These are phyloP conservation scores for Oncorhynchus masou DNA, from an alignment of 2,113 vertebrate species.

Conservation along the genomic window DNA sequence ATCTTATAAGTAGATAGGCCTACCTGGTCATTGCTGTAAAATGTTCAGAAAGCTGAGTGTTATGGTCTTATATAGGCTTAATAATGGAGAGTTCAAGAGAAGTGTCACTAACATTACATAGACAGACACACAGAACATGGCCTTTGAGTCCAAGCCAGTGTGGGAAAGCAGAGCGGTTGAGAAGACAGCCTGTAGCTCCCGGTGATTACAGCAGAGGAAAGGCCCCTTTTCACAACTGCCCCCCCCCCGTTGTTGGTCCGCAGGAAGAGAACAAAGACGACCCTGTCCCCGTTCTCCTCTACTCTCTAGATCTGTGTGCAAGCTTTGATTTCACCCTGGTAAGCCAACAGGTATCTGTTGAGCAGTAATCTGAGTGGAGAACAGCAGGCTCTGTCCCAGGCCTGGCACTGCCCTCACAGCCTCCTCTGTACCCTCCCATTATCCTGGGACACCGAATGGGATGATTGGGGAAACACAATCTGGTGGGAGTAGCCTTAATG, in stretches of 20 bases:
- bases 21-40: too few relatives aligned
- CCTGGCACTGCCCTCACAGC: conserved; percentile 37
- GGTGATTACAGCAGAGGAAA: conserved; percentile 64
- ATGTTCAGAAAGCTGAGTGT: too few relatives aligned
- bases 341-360: conserved; percentile 63
- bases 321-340: conserved; percentile 73
- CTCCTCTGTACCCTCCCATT: conserved; percentile 41
- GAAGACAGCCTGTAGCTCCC: conserved; percentile 63
- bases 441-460: conserved; percentile 54
- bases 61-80: too few relatives aligned
- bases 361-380: conserved; percentile 58
- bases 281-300: conserved; percentile 63
- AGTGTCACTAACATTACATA: too few relatives aligned
- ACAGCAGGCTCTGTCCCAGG: conserved; percentile 20
- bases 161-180: conserved; percentile 74
- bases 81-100: too few relatives aligned
- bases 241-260: conserved; percentile 65
- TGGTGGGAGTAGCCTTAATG: conserved; percentile 42
- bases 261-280: conserved; percentile 70
- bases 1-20: too few relatives aligned
- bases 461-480: conserved; percentile 63
- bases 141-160: conserved; percentile 69
- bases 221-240: conserved; percentile 45
- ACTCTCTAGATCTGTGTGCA: conserved; percentile 44
- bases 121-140: conserved; percentile 6